A percentile compares a stretch with the other conserved stretches of the same genome.
Conservation (phyloP, 2,888 invertebrate genomes). For the Gymnosoma rotundatum region DNA sequence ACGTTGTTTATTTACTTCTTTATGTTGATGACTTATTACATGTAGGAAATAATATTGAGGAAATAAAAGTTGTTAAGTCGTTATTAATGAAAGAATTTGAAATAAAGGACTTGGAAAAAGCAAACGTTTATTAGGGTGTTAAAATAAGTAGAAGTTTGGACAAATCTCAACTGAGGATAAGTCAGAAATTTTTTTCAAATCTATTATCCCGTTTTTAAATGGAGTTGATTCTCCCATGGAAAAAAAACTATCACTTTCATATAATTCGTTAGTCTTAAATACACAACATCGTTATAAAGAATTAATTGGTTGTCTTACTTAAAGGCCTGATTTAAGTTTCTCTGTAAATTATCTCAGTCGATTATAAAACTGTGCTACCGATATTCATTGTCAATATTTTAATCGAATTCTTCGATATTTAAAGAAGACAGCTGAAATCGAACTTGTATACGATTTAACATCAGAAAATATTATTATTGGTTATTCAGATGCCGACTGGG, state of each 20-base stretch:
- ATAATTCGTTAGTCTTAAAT: neutral
- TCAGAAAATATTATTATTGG: neutral
- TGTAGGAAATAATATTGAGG: neutral
- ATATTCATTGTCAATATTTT: too few relatives aligned
- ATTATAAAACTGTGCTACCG: constrained; percentile 2
- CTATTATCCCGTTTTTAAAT: neutral
- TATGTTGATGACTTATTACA: constrained; percentile 1
- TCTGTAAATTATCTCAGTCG: constrained; percentile 1
- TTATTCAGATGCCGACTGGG: constrained; percentile 18
- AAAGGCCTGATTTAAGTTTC: neutral
- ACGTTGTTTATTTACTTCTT: constrained; percentile 1
- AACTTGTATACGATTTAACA: neutral
- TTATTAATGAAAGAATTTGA: neutral
- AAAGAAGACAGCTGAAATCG: neutral
- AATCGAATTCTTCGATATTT: neutral
- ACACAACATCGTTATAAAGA: constrained; percentile 3
- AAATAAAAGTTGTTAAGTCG: neutral
- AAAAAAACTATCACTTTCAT: too few relatives aligned
- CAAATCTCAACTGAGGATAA: neutral
- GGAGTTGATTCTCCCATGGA: neutral
- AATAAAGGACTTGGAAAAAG: too few relatives aligned
- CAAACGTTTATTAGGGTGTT: neutral
- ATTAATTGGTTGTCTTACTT: neutral
- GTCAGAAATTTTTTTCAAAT: too few relatives aligned
- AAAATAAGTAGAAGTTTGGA: neutral